phyloP scores from a whole-genome alignment of 2,113 vertebrate genomes.

The Micronycteris hirsuta region DNA sequence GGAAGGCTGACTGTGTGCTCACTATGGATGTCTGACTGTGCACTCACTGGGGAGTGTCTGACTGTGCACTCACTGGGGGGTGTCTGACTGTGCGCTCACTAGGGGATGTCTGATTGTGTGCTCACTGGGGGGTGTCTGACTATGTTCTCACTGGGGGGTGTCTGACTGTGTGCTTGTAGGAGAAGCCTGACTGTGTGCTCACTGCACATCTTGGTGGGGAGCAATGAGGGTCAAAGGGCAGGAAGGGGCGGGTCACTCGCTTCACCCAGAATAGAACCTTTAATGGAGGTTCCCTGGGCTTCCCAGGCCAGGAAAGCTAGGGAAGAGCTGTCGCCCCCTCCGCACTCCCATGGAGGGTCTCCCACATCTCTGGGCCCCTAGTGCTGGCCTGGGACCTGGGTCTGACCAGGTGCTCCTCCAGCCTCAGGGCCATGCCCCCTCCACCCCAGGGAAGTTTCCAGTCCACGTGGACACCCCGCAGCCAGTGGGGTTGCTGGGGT shows the following conservation, averaged over 20 bases:
- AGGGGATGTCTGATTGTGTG: neutral
- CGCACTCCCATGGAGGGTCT: neutral
- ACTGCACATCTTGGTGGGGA: neutral
- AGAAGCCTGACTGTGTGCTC: neutral
- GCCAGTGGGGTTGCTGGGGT: fast-evolving
- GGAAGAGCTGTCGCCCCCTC: neutral
- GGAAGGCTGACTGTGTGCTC: neutral
- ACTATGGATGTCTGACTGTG: neutral
- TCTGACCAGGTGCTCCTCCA: neutral
- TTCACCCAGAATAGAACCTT: neutral
- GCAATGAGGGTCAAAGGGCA: neutral
- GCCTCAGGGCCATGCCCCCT: neutral
- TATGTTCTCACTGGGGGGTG: neutral
- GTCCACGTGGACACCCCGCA: neutral
- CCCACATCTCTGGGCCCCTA: neutral
- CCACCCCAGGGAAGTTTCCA: neutral
- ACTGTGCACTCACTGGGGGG: too few species aligned
- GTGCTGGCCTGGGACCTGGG: neutral
- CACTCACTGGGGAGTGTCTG: neutral
- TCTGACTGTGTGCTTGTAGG: neutral
- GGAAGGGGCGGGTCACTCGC: fast-evolving
- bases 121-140: neutral
- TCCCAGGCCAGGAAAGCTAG: neutral
- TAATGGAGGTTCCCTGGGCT: neutral
- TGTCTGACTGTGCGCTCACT: neutral